These are phyloP conservation scores for Spinus olivaceus DNA, from an alignment of 2,797 vertebrate genomes.

Conservation along the genomic window DNA sequence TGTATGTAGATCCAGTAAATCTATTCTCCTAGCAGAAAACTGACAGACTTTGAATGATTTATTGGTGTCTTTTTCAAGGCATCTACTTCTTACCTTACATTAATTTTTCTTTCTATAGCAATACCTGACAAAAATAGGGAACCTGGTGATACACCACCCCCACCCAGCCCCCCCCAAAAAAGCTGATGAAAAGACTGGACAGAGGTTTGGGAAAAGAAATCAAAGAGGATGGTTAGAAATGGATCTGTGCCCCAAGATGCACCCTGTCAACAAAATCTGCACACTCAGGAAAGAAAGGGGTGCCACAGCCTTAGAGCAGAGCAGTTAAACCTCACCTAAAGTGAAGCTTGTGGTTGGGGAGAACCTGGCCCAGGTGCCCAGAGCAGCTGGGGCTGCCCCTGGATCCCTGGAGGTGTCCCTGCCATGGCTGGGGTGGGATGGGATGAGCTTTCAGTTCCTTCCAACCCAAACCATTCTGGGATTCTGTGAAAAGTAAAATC, in stretches of 20 bases:
- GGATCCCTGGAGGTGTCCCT: neutral
- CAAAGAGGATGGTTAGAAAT: neutral
- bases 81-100: neutral
- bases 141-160: neutral
- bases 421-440: fast-evolving
- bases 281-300: neutral
- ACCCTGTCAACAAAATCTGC: neutral
- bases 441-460: neutral
- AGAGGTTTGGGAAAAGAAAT: neutral
- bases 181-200: neutral
- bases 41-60: slow-evolving; percentile 41
- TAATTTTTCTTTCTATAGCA: slow-evolving; percentile 2
- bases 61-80: slow-evolving; percentile 11
- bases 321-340: neutral
- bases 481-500: neutral
- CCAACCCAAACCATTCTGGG: neutral
- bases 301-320: neutral
- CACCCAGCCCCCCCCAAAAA: fast-evolving
- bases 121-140: neutral
- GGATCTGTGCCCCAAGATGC: neutral
- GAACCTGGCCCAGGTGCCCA: neutral
- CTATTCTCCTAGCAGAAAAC: slow-evolving; percentile 2
- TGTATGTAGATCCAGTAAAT: slow-evolving; percentile 17
- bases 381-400: neutral
- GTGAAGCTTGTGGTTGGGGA: neutral